Base-by-base conservation (phyloP, 2,888 invertebrate genomes). In the Sarcophaga variegata region DNA sequence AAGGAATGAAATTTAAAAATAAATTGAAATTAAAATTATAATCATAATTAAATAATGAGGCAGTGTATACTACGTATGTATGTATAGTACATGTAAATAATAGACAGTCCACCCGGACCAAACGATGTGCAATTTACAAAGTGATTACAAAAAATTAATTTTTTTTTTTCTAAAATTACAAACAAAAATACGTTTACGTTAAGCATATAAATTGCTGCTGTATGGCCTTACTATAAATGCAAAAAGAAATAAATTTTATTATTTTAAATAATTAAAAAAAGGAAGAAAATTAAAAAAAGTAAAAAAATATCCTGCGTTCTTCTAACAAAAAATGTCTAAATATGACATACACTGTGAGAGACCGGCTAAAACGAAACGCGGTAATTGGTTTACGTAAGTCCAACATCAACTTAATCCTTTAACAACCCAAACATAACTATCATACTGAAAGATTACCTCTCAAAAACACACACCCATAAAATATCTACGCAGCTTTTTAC, bases 311-410 rank as follows among this genome's bases (percentile, higher is more conserved):
- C 60, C 80, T 85, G 76, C 71, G n/a, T 71, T 80, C 2, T 27
- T 45, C 47, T 12, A 1, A 76, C 60, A 70, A 85, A 81, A 81
- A 64, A 85, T 85, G 84, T 85, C 84, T 72, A 85, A 75, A 76
- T 80, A 76, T 76, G 80, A 70, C 66, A 81, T 64, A 81, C 60
- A 72, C 63, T 87, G 75, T 69, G 84, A 87, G 64, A 82, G 76
- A 76, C 87, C 87, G 87, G 89, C 90, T 85, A 91, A 91, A 90
- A 90, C 91, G 88, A 91, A 92, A 89, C 91, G 91, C 90, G 92
- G 92, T 89, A 93, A 93, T 92, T 93, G 93, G 93, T 92, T 93
- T 92, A 93, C 93, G 93, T 93, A 93, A 93, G 93, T 93, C 90
- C 90, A 76, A 59, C 80, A 77, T 71, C 20, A 77, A n/a, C 22